A percentile compares a stretch with the other conserved stretches of the same genome.
Conservation (phyloP, 2,797 vertebrate genomes). For the Pseudocheirus occidentalis region DNA sequence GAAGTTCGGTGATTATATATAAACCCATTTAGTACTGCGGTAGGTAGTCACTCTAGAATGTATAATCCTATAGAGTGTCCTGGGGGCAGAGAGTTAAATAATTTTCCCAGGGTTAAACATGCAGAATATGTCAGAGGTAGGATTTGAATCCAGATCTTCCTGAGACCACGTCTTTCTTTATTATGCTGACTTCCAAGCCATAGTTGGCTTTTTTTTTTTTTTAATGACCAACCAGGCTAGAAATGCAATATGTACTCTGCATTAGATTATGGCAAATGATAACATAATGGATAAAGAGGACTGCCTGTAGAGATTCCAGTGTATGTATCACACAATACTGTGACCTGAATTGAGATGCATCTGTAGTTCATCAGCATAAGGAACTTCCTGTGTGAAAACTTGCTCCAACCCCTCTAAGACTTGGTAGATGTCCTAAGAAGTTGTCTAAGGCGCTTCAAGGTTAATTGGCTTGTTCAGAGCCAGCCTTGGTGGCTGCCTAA, state of each 20-base stretch:
- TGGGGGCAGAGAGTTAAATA: not conserved
- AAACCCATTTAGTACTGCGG: too few relatives aligned
- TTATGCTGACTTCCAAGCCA: not conserved
- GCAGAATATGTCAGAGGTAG: not conserved
- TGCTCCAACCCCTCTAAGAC: not conserved
- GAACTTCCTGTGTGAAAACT: not conserved
- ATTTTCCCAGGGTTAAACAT: too few relatives aligned
- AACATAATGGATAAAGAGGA: not conserved
- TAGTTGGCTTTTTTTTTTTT: not conserved
- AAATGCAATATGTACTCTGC: not conserved
- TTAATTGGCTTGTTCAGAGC: not conserved
- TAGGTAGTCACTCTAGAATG: too few relatives aligned
- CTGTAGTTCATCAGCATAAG: not conserved
- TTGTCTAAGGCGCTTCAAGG: not conserved
- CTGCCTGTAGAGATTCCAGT: not conserved
- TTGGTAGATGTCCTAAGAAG: not conserved
- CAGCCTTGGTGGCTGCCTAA: not conserved
- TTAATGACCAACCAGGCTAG: not conserved
- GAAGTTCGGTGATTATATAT: too few relatives aligned
- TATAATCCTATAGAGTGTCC: not conserved
- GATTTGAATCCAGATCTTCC: not conserved
- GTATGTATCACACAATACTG: not conserved
- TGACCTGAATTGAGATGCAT: not conserved
- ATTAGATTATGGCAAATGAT: not conserved
- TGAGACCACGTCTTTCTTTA: not conserved